phyloP scores from a whole-genome alignment of 1,140 invertebrate genomes.

The Ostrea edulis region DNA sequence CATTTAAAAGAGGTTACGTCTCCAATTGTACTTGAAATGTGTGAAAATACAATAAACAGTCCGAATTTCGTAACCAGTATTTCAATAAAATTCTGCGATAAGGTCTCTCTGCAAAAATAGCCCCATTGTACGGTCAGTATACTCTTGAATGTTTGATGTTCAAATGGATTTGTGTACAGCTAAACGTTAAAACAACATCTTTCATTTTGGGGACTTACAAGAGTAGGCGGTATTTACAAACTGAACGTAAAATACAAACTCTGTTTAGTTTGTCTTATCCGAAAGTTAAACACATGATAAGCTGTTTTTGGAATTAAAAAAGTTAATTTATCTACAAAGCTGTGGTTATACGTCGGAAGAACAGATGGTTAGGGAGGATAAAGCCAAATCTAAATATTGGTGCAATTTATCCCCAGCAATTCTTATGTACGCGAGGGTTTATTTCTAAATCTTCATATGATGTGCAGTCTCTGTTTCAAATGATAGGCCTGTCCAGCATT shows the following conservation, averaged over 20 bases:
- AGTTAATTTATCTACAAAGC: background rate
- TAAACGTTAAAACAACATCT: background rate
- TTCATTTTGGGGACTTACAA: background rate
- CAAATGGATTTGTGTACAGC: constrained; percentile 17
- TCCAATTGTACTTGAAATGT: background rate
- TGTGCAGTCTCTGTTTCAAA: too few relatives aligned
- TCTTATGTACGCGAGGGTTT: too few relatives aligned
- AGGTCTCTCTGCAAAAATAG: background rate
- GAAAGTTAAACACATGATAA: background rate
- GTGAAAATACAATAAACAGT: background rate
- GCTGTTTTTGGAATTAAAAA: background rate
- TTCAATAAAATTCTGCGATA: background rate
- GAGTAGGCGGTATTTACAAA: background rate
- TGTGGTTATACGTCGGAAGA: background rate
- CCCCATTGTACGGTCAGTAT: background rate
- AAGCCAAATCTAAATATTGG: background rate
- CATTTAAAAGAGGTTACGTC: background rate
- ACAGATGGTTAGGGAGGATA: background rate
- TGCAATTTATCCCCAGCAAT: too few relatives aligned
- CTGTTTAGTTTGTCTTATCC: background rate
- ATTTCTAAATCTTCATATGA: too few relatives aligned
- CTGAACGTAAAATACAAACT: background rate
- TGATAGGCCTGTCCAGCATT: too few relatives aligned
- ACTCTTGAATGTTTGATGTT: background rate
- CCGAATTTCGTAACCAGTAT: background rate